Conservation (phyloP, 2,888 invertebrate genomes). For the Eupithecia insigniata region DNA sequence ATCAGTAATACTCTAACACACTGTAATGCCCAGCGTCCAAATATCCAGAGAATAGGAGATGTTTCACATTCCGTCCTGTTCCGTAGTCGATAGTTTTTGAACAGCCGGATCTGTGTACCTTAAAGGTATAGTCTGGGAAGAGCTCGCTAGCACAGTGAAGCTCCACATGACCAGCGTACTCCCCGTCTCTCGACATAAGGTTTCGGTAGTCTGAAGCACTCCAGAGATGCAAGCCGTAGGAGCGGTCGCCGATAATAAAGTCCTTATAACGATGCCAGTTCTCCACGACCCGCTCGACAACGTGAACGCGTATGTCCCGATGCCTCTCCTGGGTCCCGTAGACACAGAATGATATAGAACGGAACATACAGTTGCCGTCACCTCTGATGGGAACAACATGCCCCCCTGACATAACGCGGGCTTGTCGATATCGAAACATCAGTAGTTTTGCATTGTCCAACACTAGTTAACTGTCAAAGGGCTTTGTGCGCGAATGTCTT, state of each 20-base stretch:
- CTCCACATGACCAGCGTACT: slow-evolving; percentile 76
- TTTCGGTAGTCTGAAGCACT: slow-evolving; percentile 59
- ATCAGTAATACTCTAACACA: slow-evolving; percentile 67
- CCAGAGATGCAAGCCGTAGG: slow-evolving; percentile 62
- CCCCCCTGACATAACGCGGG: slow-evolving; percentile 57
- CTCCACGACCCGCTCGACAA: slow-evolving; percentile 66
- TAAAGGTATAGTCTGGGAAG: slow-evolving; percentile 68
- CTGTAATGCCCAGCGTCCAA: slow-evolving; percentile 76
- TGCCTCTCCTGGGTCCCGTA: slow-evolving; percentile 72
- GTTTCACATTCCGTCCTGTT: slow-evolving; percentile 61
- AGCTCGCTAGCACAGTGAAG: slow-evolving; percentile 71
- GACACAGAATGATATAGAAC: slow-evolving; percentile 70
- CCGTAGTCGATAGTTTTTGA: slow-evolving; percentile 71
- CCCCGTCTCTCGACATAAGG: slow-evolving; percentile 72
- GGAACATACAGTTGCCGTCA: slow-evolving; percentile 76
- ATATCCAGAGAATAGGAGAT: slow-evolving; percentile 73
- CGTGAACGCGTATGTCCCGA: slow-evolving; percentile 65
- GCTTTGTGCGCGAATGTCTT: slow-evolving; percentile 32
- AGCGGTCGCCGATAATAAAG: slow-evolving; percentile 73
- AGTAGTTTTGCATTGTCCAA: slow-evolving; percentile 25
- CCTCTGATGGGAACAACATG: slow-evolving; percentile 68
- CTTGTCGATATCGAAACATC: slow-evolving; percentile 44
- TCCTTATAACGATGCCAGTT: slow-evolving; percentile 74
- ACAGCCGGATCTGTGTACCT: slow-evolving; percentile 65
- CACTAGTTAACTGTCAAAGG: slow-evolving; percentile 30